Evolutionary conservation across 2,113 vertebrate species (phyloP), one percentile per base, ranked within the genome.

Genomic region (Scartelaos histophorus): DNA sequence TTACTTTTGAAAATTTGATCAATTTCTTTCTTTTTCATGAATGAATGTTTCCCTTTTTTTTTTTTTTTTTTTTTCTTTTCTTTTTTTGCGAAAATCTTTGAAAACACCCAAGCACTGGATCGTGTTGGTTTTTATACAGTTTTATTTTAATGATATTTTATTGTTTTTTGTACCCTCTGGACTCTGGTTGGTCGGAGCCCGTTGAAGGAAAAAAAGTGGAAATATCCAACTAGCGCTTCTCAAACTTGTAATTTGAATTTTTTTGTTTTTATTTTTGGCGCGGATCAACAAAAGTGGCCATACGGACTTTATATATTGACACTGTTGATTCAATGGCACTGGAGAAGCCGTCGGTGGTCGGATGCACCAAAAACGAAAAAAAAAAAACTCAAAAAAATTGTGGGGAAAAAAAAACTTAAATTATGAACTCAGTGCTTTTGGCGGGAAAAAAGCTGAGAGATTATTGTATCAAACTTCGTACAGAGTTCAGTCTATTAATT

Each of bases 401-500:
- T 22, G 69, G 64, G 5, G 17, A 69, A 84, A 87, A 85, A 88
- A 88, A 83, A 69, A 89, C 84, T 90, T 91, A 91, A 91, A 91
- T 91, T 91, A 90, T 91, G 85, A 90, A 91, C 90, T 90, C 87
- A 86, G 87, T 86, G 90, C 86, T 91, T 90, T 90, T 90, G 78
- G 70, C 73, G 80, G 84, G 58, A 69, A 91, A 29, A 92, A 92
- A 95, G 95, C 95, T 94, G 91, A 95, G 95, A 97, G 94, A 96
- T 95, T 97, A 98, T 96, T 98, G 98, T 99, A 98, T 97, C 96
- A 98, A 92, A 98, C 96, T 98, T 97, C 96, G 96, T 98, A 97
- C 97, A 99, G 96, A 99, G 96, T 98, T 97, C 93, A 87, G 96
- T 98, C 96, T 98, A 98, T 98, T 97, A 98, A 97, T 98, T 98